Conservation (phyloP, 2,797 vertebrate species). For the Labeo calbasu region DNA sequence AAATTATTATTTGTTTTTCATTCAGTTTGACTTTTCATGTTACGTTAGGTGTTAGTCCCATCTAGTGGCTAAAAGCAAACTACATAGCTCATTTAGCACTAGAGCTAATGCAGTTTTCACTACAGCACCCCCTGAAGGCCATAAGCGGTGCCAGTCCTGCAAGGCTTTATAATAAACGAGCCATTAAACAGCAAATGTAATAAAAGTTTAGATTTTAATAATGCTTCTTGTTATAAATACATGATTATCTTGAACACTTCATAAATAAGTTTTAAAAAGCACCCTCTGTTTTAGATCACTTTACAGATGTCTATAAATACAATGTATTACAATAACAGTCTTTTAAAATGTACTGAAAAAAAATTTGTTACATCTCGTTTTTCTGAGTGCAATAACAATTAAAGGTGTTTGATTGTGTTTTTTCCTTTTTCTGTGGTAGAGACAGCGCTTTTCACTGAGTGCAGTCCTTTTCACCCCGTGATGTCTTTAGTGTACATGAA, state of each 20-base stretch:
- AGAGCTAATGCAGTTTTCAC: neutral
- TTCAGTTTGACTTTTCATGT: neutral
- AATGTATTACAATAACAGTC: constrained; percentile 55
- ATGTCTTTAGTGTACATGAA: constrained; percentile 1
- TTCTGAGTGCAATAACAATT: constrained; percentile 53
- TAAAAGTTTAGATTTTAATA: constrained; percentile 64
- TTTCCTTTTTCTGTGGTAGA: constrained; percentile 14
- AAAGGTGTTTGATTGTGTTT: constrained; percentile 9
- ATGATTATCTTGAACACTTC: constrained; percentile 62
- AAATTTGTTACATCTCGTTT: constrained; percentile 38
- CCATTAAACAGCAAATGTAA: constrained; percentile 42
- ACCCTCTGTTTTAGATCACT: constrained; percentile 60
- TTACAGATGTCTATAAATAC: constrained; percentile 64
- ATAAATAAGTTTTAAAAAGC: constrained; percentile 64
- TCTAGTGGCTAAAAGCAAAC: constrained; percentile 35
- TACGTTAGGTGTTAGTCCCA: constrained; percentile 27
- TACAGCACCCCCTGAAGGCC: neutral
- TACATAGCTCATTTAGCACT: neutral
- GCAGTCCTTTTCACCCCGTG: neutral
- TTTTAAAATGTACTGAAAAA: constrained; percentile 49
- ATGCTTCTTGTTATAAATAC: constrained; percentile 66
- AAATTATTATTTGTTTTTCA: neutral
- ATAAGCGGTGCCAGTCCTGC: neutral
- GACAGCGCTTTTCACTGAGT: neutral
- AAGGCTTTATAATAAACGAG: neutral